Base-by-base conservation (phyloP, 2,888 invertebrate species). In the Alloplasta piceator region DNA sequence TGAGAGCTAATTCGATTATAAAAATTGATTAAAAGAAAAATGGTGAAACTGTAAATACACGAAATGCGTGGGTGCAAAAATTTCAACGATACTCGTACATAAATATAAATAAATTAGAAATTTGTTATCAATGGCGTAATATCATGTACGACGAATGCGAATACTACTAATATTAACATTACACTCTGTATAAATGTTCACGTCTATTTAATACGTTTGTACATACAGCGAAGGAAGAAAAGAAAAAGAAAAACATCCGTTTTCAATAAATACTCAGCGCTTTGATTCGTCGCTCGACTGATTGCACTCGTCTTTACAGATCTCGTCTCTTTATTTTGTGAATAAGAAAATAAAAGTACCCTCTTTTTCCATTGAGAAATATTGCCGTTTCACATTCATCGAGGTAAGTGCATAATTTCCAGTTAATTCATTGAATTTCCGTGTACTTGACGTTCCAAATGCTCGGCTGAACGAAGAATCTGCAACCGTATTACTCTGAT, bases 201-300 rank as follows among this genome's bases (percentile, higher is more conserved):
- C 85, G 75, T 89, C 86, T 89, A 89, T 90, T 90, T 87, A 89
- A 88, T 89, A 90, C 89, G 87, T 90, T 90, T 90, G 89, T 89
- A 90, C 87, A 90, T 89, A 26, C 26, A 90, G 87, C 82, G 56
- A 48, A 50, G 16, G 38, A 64, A 63, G 43, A 41, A 12, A 14
- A 16, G 4, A 43, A 63, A 14, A 43, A 60, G 39, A 63, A 72
- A 26, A 26, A 26, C 26, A 88, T 89, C 86, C 85, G 86, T 89
- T 89, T 88, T 89, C 88, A 89, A 90, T 89, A 89, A 89, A 90
- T 89, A 89, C 85, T 88, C 87, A 84, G 88, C 85, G 90, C 90
- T 90, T 90, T 87, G 86, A 89, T 85, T 86, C 85, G 84, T 86
- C 80, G 76, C 66, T 81, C 80, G 64, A 77, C 71, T 60, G 67